Conservation (phyloP, 35 echinoderm and acorn worm species). For the Eucidaris tribuloides region DNA sequence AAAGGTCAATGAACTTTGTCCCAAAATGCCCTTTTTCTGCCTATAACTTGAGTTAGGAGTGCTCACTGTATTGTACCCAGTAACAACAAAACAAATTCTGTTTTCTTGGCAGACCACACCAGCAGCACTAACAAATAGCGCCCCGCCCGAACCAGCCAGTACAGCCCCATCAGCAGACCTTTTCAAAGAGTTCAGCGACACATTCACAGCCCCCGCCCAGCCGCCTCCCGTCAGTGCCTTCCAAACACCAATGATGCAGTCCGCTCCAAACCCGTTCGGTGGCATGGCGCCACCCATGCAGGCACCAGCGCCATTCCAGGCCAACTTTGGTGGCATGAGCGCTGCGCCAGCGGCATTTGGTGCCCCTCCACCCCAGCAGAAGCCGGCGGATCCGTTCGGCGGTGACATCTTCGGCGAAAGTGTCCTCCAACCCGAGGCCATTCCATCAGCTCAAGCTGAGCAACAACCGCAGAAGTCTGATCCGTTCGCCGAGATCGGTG, state of each 20-base stretch:
- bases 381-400: slow-evolving; percentile 3
- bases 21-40: too few species aligned
- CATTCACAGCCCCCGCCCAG: slow-evolving; percentile 43
- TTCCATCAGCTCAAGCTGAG: slow-evolving; percentile 22
- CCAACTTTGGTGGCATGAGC: slow-evolving; percentile 29
- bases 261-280: slow-evolving; percentile 67
- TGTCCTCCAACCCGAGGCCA: slow-evolving; percentile 30
- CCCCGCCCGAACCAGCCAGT: not conserved
- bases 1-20: too few species aligned
- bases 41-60: too few species aligned
- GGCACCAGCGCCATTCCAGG: slow-evolving; percentile 20
- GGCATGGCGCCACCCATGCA: not conserved
- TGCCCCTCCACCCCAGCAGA: slow-evolving; percentile 7
- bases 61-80: too few species aligned
- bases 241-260: not conserved
- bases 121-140: not conserved
- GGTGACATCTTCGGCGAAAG: slow-evolving; percentile 43
- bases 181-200: slow-evolving; percentile 79
- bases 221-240: slow-evolving; percentile 17
- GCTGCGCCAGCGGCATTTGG: slow-evolving; percentile 3
- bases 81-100: too few species aligned
- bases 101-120: not conserved
- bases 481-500: slow-evolving; percentile 74
- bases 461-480: slow-evolving; percentile 49
- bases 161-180: slow-evolving; percentile 70